phyloP scores from a whole-genome alignment of 1,140 invertebrate genomes.

The Lerema accius region DNA sequence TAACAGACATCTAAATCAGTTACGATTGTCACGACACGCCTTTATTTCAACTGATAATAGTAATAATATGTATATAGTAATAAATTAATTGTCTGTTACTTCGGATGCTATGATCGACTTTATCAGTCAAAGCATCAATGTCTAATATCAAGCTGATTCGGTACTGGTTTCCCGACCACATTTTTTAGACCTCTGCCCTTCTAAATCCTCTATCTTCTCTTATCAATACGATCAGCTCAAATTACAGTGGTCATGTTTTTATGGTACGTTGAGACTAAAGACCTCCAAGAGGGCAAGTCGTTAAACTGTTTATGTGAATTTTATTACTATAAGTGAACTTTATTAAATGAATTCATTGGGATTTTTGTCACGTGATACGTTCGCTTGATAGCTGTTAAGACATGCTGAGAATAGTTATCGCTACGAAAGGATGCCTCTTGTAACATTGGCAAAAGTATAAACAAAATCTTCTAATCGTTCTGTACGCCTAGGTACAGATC shows the following conservation, averaged over 20 bases:
- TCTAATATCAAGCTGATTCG: conserved; percentile 25
- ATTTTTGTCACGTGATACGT: conserved; percentile 17
- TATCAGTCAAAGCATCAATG: conserved; percentile 17
- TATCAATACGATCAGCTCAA: conserved; percentile 6
- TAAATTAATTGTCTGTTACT: conserved; percentile 31
- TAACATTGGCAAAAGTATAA: no score
- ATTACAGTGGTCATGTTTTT: conserved; percentile 12
- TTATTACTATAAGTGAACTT: conserved; percentile 33
- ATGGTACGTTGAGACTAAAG: conserved; percentile 20
- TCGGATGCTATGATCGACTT: conserved; percentile 19
- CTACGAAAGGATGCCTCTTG: not conserved
- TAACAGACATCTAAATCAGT: conserved; percentile 21
- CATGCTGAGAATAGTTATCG: conserved; percentile 8
- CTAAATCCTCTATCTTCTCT: not conserved
- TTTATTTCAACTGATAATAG: conserved; percentile 22
- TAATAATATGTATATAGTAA: conserved; percentile 29
- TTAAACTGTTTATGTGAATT: conserved; percentile 34
- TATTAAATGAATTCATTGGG: conserved; percentile 30
- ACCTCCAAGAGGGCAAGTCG: conserved; percentile 31
- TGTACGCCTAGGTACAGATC: no score
- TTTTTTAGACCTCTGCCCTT: not conserved
- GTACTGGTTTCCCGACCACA: conserved; percentile 1
- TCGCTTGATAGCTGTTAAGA: conserved; percentile 18
- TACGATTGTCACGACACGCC: conserved; percentile 25
- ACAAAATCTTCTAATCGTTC: no score